Percentiles rank a stretch among this genome's conserved stretches.
Conservation (phyloP, 2,888 invertebrate genomes). For the Meloe dianella region DNA sequence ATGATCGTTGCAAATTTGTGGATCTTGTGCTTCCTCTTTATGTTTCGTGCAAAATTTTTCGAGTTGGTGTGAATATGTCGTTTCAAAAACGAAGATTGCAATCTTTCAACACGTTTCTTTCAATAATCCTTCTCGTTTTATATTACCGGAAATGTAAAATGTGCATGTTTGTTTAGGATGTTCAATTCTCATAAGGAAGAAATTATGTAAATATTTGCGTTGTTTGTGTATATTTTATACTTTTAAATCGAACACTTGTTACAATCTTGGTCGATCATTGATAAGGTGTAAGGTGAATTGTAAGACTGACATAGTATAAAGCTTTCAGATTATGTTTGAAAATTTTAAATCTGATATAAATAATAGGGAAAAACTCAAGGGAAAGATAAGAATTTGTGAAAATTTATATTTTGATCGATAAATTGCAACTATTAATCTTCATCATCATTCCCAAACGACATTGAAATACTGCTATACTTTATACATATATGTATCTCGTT, state of each 20-base stretch:
- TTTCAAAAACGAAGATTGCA: neutral
- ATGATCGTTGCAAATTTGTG: too few relatives aligned
- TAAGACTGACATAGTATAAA: neutral
- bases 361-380: neutral
- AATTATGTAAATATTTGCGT: neutral
- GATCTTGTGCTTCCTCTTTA: too few relatives aligned
- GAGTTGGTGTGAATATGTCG: neutral
- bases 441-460: conserved; percentile 12
- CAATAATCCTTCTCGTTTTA: neutral
- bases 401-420: conserved; percentile 12
- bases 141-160: neutral
- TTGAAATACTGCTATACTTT: conserved; percentile 11
- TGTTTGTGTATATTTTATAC: neutral
- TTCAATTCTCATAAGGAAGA: neutral
- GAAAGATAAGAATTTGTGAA: neutral
- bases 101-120: neutral
- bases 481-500: conserved; percentile 1
- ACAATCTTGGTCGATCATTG: neutral
- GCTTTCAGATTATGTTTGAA: neutral
- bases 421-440: conserved; percentile 26
- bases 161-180: neutral
- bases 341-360: neutral
- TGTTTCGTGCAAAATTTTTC: neutral
- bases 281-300: neutral
- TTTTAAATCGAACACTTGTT: neutral